Evolutionary conservation across 2,888 invertebrate species (phyloP).

Genomic region (Allophyes oxyacanthae): DNA sequence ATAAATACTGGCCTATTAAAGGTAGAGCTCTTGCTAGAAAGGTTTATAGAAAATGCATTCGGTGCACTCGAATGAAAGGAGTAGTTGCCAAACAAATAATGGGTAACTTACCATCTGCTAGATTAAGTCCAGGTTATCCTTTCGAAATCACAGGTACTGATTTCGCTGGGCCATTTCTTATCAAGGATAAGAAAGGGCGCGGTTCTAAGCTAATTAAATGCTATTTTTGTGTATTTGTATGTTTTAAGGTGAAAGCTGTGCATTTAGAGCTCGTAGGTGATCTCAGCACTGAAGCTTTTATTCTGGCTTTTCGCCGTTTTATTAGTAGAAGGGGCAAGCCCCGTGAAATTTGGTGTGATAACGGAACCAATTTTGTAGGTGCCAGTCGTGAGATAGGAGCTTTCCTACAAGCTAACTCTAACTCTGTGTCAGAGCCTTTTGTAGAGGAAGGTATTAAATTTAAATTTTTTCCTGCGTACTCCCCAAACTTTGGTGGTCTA

Average conservation of each 20-base stretch:
- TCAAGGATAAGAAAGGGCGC: neutral
- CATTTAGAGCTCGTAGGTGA: neutral
- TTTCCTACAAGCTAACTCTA: too few relatives aligned
- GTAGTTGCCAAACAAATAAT: constrained; percentile 13
- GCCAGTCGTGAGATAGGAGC: too few relatives aligned
- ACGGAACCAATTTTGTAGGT: neutral
- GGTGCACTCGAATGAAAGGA: constrained; percentile 11
- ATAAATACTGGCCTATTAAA: neutral
- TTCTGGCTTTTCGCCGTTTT: neutral
- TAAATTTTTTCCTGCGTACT: too few relatives aligned
- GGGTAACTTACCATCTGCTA: constrained; percentile 11
- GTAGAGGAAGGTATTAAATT: too few relatives aligned
- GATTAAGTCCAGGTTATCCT: constrained; percentile 6
- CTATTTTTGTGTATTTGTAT: neutral
- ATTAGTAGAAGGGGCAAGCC: neutral
- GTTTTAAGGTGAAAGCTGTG: neutral
- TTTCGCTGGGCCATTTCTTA: neutral
- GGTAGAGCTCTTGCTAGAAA: neutral
- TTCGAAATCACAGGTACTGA: constrained; percentile 4
- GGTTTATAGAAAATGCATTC: neutral
- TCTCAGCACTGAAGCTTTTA: neutral
- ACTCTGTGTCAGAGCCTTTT: too few relatives aligned
- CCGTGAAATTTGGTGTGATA: neutral
- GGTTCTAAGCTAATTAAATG: neutral
- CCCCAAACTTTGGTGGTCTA: too few relatives aligned